Conservation (phyloP, 2,113 vertebrate genomes). For the Paratilapia polleni region DNA sequence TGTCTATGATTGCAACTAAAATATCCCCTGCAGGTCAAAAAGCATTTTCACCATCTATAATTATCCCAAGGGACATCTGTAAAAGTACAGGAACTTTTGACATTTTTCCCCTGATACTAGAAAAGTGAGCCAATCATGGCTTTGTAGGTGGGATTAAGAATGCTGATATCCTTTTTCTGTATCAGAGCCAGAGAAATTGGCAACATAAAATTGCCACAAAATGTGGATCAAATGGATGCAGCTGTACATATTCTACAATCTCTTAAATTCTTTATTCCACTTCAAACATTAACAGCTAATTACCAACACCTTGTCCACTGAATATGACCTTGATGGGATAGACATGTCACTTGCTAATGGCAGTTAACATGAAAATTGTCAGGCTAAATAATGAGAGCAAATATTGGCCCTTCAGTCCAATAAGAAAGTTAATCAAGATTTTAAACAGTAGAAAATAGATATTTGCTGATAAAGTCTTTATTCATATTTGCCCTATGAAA, state of each 20-base stretch:
- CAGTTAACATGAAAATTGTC: not conserved
- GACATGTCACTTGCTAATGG: not conserved
- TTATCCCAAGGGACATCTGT: not conserved
- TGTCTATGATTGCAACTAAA: not conserved
- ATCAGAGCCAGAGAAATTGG: not conserved
- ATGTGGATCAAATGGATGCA: not conserved
- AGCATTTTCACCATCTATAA: not conserved
- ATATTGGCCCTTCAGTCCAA: not conserved
- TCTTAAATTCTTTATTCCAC: not conserved
- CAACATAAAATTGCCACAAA: not conserved
- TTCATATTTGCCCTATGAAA: not conserved
- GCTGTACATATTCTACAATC: not conserved
- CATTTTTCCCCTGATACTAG: not conserved
- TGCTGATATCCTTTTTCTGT: not conserved
- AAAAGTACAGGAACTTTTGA: not conserved
- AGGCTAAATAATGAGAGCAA: not conserved
- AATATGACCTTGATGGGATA: not conserved
- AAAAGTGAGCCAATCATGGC: constrained; percentile 2
- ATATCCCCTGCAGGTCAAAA: not conserved
- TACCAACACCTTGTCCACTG: not conserved
- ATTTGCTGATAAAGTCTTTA: not conserved
- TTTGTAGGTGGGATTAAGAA: constrained; percentile 1
- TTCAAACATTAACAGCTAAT: constrained; percentile 1
- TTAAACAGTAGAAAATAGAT: not conserved
- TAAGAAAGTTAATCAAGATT: not conserved